phyloP scores from a whole-genome alignment of 2,113 vertebrate genomes.

The Xerus inauris region DNA sequence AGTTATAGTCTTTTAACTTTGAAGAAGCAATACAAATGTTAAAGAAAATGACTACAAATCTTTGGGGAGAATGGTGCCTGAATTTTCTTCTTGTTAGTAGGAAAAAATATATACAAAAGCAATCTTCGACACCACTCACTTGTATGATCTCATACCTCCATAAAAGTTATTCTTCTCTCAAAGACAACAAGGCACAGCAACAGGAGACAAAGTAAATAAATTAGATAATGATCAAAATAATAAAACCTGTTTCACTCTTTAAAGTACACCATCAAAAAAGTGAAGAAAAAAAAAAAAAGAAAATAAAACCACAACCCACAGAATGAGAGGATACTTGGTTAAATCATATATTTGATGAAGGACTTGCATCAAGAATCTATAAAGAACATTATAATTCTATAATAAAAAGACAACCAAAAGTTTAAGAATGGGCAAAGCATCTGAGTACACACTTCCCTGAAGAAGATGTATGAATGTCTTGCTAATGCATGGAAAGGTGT shows the following conservation, averaged over 20 bases:
- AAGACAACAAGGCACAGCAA: neutral
- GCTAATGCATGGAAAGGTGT: neutral
- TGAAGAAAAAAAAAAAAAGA: neutral
- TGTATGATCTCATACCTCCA: neutral
- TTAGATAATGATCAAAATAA: neutral
- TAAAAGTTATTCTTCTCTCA: slow-evolving; percentile 42
- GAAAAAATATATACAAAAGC: slow-evolving; percentile 16
- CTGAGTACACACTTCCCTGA: neutral
- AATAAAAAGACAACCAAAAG: neutral
- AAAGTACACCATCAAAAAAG: neutral
- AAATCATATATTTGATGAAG: neutral
- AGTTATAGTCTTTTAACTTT: slow-evolving; percentile 70
- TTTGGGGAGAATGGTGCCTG: slow-evolving; percentile 16
- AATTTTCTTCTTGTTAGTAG: neutral
- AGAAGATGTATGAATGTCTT: neutral
- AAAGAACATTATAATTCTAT: neutral
- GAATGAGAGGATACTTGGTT: neutral
- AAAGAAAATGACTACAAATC: slow-evolving; percentile 49
- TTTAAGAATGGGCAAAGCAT: neutral
- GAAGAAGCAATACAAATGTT: slow-evolving; percentile 62
- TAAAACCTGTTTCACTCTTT: neutral
- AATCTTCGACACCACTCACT: neutral
- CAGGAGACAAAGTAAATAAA: neutral
- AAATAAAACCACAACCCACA: neutral
- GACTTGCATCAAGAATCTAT: neutral